phyloP scores from a whole-genome alignment of 1,140 invertebrate species.

The Homalodisca vitripennis region DNA sequence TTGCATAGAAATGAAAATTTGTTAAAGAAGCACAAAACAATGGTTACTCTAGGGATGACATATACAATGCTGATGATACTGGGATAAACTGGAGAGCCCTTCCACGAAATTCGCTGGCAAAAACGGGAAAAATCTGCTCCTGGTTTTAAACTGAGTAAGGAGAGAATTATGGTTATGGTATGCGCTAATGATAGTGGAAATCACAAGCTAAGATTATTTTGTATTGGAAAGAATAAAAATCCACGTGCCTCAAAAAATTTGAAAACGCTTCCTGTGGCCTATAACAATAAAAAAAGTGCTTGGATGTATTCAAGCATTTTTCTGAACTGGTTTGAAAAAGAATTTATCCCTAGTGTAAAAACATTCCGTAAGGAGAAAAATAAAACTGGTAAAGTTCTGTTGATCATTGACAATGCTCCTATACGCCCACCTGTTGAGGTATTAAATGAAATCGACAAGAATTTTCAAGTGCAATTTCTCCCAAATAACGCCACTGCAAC shows the following conservation, averaged over 20 bases:
- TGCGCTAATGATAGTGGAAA: conserved; percentile 47
- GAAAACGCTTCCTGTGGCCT: conserved; percentile 34
- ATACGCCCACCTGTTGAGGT: conserved; percentile 45
- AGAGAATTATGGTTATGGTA: conserved; percentile 45
- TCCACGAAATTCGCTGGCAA: conserved; percentile 45
- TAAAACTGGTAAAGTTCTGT: conserved; percentile 37
- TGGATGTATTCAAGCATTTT: conserved; percentile 37
- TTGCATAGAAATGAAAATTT: too few species aligned
- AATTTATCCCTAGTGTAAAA: conserved; percentile 33
- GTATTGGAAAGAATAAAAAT: conserved; percentile 43
- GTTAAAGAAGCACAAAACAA: too few species aligned
- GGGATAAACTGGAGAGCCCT: conserved; percentile 48
- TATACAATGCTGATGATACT: conserved; percentile 49
- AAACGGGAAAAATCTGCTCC: conserved; percentile 44
- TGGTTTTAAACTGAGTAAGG: conserved; percentile 45
- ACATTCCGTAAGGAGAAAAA: conserved; percentile 33
- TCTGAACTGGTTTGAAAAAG: conserved; percentile 34
- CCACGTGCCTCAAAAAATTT: conserved; percentile 41
- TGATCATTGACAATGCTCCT: conserved; percentile 51
- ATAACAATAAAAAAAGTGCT: conserved; percentile 37
- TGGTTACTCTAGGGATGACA: conserved; percentile 31
- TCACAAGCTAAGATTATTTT: conserved; percentile 44
- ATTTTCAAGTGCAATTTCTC: conserved; percentile 49
- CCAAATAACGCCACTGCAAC: conserved; percentile 51
- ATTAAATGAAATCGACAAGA: conserved; percentile 43